Percentiles rank a stretch among this genome's conserved stretches.
These are phyloP conservation scores for Clarias gariepinus DNA, from an alignment of 2,113 vertebrate genomes.

Conservation along the genomic window DNA sequence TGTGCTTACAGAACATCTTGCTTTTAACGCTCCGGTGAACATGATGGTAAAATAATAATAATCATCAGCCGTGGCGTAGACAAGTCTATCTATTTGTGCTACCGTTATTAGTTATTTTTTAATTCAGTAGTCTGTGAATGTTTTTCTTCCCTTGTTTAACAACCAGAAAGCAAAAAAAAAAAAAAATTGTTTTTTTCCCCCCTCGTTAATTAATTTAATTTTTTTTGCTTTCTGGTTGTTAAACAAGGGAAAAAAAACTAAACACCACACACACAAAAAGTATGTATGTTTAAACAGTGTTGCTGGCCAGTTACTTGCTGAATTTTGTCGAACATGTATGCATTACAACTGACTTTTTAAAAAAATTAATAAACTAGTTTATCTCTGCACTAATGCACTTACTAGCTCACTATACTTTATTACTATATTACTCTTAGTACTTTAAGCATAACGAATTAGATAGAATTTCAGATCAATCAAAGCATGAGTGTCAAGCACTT, in stretches of 20 bases:
- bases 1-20: conserved; percentile 73
- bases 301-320: background rate
- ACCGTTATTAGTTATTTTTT: background rate
- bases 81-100: background rate
- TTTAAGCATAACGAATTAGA: too few species aligned
- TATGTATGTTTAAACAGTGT: background rate
- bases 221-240: too few species aligned
- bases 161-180: background rate
- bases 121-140: background rate
- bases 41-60: background rate
- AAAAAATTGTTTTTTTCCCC: too few species aligned
- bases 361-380: too few species aligned
- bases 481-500: too few species aligned
- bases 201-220: too few species aligned
- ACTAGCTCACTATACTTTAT: too few species aligned
- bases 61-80: background rate
- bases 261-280: background rate
- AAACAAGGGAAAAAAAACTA: too few species aligned
- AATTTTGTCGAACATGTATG: background rate
- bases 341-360: background rate
- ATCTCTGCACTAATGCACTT: too few species aligned
- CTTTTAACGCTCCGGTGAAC: background rate
- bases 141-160: background rate
- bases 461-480: too few species aligned
- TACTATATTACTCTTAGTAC: too few species aligned